These are phyloP conservation scores for Rhopilema esculentum DNA, from an alignment of 30 jellyfish, hydroid and myxozoan genomes.

Conservation along the genomic window DNA sequence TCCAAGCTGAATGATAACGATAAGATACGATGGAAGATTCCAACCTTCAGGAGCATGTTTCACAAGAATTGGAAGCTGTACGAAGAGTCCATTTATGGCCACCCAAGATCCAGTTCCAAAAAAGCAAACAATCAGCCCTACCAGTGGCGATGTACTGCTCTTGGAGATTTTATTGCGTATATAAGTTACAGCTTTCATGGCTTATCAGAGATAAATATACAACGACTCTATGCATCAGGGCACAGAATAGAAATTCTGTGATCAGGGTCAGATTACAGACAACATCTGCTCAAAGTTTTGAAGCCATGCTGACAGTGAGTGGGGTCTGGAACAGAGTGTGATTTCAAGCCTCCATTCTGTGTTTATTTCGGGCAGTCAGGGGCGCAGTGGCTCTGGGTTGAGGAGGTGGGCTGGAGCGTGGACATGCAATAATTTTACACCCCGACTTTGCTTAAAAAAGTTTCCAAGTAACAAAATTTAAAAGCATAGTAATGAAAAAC, in stretches of 20 bases:
- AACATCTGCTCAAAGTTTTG: constrained; percentile 1
- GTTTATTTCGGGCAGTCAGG: too few species aligned
- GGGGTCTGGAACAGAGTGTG: not conserved
- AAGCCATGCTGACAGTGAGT: not conserved
- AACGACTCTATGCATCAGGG: not conserved
- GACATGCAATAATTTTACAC: too few species aligned
- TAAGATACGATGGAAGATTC: constrained; percentile 79
- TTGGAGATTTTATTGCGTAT: constrained; percentile 40
- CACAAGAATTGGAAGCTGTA: constrained; percentile 82
- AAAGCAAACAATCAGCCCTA: constrained; percentile 64
- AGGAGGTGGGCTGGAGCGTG: too few species aligned
- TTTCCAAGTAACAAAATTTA: too few species aligned
- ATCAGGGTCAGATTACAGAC: not conserved
- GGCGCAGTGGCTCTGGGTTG: too few species aligned
- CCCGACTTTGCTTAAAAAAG: too few species aligned
- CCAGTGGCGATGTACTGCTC: constrained; percentile 42
- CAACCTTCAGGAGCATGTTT: constrained; percentile 81
- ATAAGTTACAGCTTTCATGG: constrained; percentile 28
- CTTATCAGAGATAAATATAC: not conserved
- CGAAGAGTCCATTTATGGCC: constrained; percentile 90
- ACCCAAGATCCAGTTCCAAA: constrained; percentile 95
- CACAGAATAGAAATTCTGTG: too few species aligned
- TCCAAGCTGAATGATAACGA: constrained; percentile 84
- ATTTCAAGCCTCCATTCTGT: too few species aligned
- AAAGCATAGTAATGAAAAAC: too few species aligned